Evolutionary conservation across 2,113 vertebrate species (phyloP).

Genomic region (Nothobranchius furzeri): DNA sequence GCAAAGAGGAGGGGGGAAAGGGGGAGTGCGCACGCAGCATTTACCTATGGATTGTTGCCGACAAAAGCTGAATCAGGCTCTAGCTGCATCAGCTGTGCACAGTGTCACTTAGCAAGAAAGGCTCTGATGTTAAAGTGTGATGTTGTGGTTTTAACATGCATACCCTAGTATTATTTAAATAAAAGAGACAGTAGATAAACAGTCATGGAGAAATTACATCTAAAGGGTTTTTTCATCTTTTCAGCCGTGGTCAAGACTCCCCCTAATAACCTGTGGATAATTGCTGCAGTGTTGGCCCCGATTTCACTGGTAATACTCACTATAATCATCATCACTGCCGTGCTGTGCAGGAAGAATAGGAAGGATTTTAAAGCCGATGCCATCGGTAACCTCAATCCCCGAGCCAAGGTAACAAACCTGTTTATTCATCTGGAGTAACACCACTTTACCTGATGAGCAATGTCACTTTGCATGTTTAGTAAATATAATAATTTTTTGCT

Average conservation of each 20-base stretch:
- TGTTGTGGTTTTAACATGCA: background rate
- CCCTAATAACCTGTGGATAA: slow-evolving; percentile 98
- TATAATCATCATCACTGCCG: slow-evolving; percentile 96
- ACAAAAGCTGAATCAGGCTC: slow-evolving; percentile 48
- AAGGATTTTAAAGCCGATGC: slow-evolving; percentile 94
- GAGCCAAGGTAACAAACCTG: slow-evolving; percentile 86
- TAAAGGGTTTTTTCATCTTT: slow-evolving; percentile 19
- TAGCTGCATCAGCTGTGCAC: slow-evolving; percentile 12
- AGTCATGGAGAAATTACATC: background rate
- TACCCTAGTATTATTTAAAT: background rate
- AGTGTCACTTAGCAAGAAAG: slow-evolving; percentile 9
- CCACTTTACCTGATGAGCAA: background rate
- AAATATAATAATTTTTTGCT: background rate
- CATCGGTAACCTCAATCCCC: slow-evolving; percentile 91
- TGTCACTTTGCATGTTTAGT: slow-evolving; percentile 1
- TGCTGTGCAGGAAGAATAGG: slow-evolving; percentile 98
- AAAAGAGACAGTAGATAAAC: background rate
- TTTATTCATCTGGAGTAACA: background rate
- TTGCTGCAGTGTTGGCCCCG: slow-evolving; percentile 93
- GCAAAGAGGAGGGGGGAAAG: slow-evolving; percentile 1
- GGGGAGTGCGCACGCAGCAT: slow-evolving; percentile 29
- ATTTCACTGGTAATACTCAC: slow-evolving; percentile 94
- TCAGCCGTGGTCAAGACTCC: slow-evolving; percentile 97
- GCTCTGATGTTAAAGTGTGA: background rate
- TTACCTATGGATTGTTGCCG: slow-evolving; percentile 35